A percentile compares a stretch with the other conserved stretches of the same genome.
Conservation (phyloP, 2,797 vertebrate genomes). For the Gastrophryne carolinensis region DNA sequence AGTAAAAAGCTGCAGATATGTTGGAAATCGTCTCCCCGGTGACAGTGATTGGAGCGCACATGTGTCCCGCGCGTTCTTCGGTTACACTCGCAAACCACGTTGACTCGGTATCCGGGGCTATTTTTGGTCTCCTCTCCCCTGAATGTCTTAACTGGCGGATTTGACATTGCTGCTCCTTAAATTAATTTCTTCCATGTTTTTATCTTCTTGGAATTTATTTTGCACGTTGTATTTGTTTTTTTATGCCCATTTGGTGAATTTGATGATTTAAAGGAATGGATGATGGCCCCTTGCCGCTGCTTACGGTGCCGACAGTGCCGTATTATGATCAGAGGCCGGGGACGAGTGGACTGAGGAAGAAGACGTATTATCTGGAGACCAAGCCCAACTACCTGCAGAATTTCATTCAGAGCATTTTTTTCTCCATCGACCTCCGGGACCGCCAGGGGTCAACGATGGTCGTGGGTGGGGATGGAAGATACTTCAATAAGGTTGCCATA, state of each 20-base stretch:
- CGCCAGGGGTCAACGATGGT: constrained; percentile 92
- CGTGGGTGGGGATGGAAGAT: constrained; percentile 93
- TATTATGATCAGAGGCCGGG: constrained; percentile 88
- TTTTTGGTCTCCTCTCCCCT: constrained; percentile 72
- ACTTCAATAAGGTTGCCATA: constrained; percentile 86
- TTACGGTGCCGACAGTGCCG: constrained; percentile 84
- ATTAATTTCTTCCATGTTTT: constrained; percentile 44
- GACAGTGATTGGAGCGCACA: constrained; percentile 85
- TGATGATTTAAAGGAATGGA: constrained; percentile 73
- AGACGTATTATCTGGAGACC: constrained; percentile 80
- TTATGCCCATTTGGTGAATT: constrained; percentile 51
- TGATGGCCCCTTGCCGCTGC: constrained; percentile 77
- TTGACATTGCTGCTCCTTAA: constrained; percentile 62
- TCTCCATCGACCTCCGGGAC: constrained; percentile 91
- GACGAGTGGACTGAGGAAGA: constrained; percentile 83
- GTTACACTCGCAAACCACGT: constrained; percentile 68
- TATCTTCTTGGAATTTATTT: constrained; percentile 8
- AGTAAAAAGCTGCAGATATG: constrained; percentile 46
- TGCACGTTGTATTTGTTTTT: not conserved
- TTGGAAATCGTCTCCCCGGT: constrained; percentile 55
- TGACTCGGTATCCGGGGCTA: constrained; percentile 67
- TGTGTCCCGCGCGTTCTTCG: constrained; percentile 76
- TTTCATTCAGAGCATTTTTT: constrained; percentile 93
- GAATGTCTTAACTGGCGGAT: constrained; percentile 64
- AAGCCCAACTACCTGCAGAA: constrained; percentile 91